A percentile compares a stretch with the other conserved stretches of the same genome.
These are phyloP conservation scores for Cephus cinctus DNA, from an alignment of 1,140 invertebrate species.

Conservation along the genomic window DNA sequence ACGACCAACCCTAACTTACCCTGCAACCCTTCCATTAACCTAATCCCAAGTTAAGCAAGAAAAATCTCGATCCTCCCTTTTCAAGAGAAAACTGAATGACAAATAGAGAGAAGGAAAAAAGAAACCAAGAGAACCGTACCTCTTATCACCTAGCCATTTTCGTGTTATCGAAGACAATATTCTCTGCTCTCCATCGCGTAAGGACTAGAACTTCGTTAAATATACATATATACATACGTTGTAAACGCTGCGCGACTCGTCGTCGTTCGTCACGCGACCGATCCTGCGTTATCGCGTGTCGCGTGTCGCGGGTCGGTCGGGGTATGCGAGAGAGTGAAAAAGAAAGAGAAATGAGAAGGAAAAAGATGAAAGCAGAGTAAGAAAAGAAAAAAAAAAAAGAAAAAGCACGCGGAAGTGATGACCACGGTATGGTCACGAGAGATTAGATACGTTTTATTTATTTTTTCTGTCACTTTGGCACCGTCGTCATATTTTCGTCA, in stretches of 20 bases:
- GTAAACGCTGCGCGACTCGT: too few species aligned
- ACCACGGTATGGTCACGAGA: too few species aligned
- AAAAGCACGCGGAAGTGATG: too few species aligned
- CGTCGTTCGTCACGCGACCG: too few species aligned
- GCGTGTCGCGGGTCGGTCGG: neutral
- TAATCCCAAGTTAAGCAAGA: too few species aligned
- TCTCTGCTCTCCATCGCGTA: slow-evolving; percentile 41
- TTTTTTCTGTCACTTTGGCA: too few species aligned
- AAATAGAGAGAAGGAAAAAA: neutral
- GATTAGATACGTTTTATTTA: too few species aligned
- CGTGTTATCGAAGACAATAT: slow-evolving; percentile 53
- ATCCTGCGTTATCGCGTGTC: slow-evolving; percentile 17
- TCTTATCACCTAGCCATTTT: slow-evolving; percentile 13
- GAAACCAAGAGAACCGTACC: neutral
- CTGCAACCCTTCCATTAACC: too few species aligned
- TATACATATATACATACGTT: neutral
- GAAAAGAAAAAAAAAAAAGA: slow-evolving; percentile 5
- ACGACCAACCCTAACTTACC: too few species aligned
- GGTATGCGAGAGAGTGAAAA: slow-evolving; percentile 4
- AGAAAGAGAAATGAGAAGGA: slow-evolving; percentile 6
- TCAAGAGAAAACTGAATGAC: too few species aligned
- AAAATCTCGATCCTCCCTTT: too few species aligned
- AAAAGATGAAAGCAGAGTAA: slow-evolving; percentile 11
- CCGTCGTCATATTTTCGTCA: too few species aligned
- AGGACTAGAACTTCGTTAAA: slow-evolving; percentile 1